Conservation (phyloP, 2,797 vertebrate genomes). For the Potorous gilbertii region DNA sequence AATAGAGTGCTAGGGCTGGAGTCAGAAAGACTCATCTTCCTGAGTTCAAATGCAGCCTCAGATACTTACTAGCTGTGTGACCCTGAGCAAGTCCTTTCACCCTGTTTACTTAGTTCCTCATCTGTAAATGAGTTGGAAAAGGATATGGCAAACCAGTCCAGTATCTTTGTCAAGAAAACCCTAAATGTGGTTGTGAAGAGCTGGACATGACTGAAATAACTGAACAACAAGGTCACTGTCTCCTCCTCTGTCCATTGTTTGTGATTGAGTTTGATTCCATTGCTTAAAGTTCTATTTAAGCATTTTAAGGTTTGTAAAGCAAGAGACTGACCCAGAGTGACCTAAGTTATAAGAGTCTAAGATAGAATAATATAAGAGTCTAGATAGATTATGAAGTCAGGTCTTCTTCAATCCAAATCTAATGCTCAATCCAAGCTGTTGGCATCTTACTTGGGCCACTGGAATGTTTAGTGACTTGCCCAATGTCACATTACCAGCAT, state of each 20-base stretch:
- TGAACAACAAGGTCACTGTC: not conserved
- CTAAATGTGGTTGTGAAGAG: not conserved
- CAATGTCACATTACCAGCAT: not conserved
- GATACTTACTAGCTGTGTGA: not conserved
- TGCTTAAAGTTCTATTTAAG: not conserved
- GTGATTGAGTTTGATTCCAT: not conserved
- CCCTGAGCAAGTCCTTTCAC: not conserved
- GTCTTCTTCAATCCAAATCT: not conserved
- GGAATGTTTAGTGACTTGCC: not conserved
- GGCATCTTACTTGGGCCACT: not conserved
- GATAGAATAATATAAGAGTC: not conserved
- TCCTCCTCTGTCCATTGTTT: not conserved
- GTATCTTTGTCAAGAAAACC: not conserved
- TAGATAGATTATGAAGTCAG: not conserved
- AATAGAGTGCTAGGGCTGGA: not conserved
- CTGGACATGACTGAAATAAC: not conserved
- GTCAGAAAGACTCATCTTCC: not conserved
- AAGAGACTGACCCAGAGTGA: not conserved
- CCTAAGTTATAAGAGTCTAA: not conserved
- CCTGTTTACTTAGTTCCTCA: not conserved
- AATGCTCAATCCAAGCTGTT: not conserved
- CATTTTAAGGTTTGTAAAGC: not conserved
- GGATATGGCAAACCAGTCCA: not conserved
- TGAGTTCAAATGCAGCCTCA: not conserved
- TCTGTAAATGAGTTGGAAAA: not conserved